These are phyloP conservation scores for Apamea epomidion DNA, from an alignment of 2,888 invertebrate genomes.

Conservation along the genomic window DNA sequence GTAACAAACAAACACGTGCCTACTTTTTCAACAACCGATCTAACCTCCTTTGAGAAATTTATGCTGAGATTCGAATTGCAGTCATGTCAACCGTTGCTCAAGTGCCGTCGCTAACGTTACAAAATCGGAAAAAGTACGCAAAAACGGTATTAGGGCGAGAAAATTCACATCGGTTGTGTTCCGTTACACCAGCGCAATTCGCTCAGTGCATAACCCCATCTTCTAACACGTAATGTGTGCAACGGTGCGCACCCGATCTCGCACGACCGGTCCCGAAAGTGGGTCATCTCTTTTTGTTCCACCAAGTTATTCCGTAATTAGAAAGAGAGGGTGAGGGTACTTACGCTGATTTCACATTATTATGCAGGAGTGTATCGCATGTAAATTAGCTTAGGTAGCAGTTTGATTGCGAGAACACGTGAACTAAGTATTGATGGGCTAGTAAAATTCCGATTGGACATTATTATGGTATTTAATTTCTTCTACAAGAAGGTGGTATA, in stretches of 20 bases:
- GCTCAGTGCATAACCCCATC: slow-evolving; percentile 87
- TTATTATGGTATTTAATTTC: slow-evolving; percentile 5
- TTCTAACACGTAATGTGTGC: slow-evolving; percentile 89
- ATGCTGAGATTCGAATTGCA: slow-evolving; percentile 71
- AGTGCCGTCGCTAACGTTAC: slow-evolving; percentile 78
- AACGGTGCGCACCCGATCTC: slow-evolving; percentile 89
- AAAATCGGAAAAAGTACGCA: slow-evolving; percentile 84
- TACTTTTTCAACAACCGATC: slow-evolving; percentile 51
- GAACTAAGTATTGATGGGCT: slow-evolving; percentile 56
- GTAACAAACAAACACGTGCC: slow-evolving; percentile 55
- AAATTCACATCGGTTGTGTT: slow-evolving; percentile 88
- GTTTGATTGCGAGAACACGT: slow-evolving; percentile 66
- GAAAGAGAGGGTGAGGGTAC: slow-evolving; percentile 80
- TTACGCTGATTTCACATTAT: slow-evolving; percentile 70
- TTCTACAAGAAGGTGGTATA: not conserved
- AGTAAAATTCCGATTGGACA: slow-evolving; percentile 23
- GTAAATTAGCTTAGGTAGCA: slow-evolving; percentile 67
- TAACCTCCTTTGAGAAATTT: slow-evolving; percentile 62
- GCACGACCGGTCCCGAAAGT: slow-evolving; percentile 89
- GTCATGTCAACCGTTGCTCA: slow-evolving; percentile 80
- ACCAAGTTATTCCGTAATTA: slow-evolving; percentile 89
- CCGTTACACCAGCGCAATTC: slow-evolving; percentile 84
- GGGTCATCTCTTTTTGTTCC: slow-evolving; percentile 91
- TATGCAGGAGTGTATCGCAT: slow-evolving; percentile 72
- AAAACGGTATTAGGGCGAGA: slow-evolving; percentile 89